phyloP scores from a whole-genome alignment of 2,797 vertebrate genomes.

The Jordanella pulchra region DNA sequence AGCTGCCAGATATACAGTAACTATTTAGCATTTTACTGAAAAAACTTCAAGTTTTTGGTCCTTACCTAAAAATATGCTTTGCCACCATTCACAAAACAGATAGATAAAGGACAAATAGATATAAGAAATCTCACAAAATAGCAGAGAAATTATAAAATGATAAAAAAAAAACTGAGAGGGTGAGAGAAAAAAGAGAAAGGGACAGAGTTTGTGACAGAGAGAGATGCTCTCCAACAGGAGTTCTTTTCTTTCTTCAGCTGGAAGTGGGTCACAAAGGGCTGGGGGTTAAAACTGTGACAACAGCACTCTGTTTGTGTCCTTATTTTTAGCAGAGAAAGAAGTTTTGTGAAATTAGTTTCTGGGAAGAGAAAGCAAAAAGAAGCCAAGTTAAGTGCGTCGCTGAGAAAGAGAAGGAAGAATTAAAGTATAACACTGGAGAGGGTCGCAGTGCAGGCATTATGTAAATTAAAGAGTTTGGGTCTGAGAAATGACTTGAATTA shows the following conservation, averaged over 20 bases:
- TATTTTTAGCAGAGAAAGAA: constrained; percentile 27
- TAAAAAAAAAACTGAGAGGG: constrained; percentile 5
- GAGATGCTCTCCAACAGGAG: constrained; percentile 29
- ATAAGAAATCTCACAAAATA: constrained; percentile 1
- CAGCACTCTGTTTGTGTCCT: constrained; percentile 38
- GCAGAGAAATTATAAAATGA: constrained; percentile 17
- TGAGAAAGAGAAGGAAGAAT: constrained; percentile 5
- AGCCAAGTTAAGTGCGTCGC: constrained; percentile 23
- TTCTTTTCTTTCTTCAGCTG: constrained; percentile 41
- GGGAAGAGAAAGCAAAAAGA: constrained; percentile 28
- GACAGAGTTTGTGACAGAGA: constrained; percentile 11
- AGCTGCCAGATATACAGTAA: not conserved
- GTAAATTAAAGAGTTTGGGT: constrained; percentile 58
- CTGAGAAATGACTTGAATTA: constrained; percentile 60
- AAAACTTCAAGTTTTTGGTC: not conserved
- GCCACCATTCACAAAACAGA: not conserved
- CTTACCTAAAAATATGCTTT: not conserved
- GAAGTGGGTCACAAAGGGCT: constrained; percentile 65
- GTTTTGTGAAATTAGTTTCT: constrained; percentile 57
- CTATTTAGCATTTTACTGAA: not conserved
- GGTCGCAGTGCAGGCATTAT: constrained; percentile 43
- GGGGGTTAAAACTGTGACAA: constrained; percentile 59
- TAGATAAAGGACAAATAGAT: not conserved
- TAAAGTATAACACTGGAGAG: constrained; percentile 16
- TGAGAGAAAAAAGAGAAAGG: not conserved